These are phyloP conservation scores for Drosophila pseudoobscura DNA, from an alignment of 1,140 invertebrate species.

Conservation along the genomic window DNA sequence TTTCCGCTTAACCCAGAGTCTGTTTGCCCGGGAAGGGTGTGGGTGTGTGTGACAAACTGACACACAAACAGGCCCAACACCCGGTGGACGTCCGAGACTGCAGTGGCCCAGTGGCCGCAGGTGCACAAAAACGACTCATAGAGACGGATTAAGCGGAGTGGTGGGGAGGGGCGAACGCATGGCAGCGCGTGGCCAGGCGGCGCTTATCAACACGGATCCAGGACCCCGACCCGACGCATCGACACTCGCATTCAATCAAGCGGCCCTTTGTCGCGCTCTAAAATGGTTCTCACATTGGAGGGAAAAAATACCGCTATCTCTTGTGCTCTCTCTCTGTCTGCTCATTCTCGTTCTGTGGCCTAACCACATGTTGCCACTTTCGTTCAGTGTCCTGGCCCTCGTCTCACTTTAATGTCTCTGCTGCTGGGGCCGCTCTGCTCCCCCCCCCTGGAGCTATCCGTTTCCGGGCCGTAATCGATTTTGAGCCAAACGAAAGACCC, in stretches of 20 bases:
- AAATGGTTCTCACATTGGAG: constrained; percentile 49
- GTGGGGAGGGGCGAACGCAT: background rate
- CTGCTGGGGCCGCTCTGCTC: background rate
- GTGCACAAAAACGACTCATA: constrained; percentile 21
- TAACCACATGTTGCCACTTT: constrained; percentile 69
- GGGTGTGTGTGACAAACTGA: background rate
- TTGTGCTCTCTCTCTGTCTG: background rate
- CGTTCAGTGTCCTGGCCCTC: constrained; percentile 12
- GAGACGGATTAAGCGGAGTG: constrained; percentile 4
- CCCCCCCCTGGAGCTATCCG: constrained; percentile 20
- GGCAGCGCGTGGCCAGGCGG: constrained; percentile 26
- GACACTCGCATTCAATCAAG: constrained; percentile 59
- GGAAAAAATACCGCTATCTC: constrained; percentile 34
- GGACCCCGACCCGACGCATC: constrained; percentile 15
- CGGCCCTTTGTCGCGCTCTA: constrained; percentile 38
- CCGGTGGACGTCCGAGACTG: constrained; percentile 19
- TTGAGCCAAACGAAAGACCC: constrained; percentile 46
- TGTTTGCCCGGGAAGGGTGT: constrained; percentile 5
- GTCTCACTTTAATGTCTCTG: constrained; percentile 32
- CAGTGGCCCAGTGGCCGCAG: constrained; percentile 35
- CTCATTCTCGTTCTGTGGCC: background rate
- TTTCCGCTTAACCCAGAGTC: constrained; percentile 4
- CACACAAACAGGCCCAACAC: constrained; percentile 5
- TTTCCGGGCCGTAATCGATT: constrained; percentile 60
- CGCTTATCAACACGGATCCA: constrained; percentile 37